phyloP scores from a whole-genome alignment of 2,888 invertebrate genomes.

The Tuta absoluta region DNA sequence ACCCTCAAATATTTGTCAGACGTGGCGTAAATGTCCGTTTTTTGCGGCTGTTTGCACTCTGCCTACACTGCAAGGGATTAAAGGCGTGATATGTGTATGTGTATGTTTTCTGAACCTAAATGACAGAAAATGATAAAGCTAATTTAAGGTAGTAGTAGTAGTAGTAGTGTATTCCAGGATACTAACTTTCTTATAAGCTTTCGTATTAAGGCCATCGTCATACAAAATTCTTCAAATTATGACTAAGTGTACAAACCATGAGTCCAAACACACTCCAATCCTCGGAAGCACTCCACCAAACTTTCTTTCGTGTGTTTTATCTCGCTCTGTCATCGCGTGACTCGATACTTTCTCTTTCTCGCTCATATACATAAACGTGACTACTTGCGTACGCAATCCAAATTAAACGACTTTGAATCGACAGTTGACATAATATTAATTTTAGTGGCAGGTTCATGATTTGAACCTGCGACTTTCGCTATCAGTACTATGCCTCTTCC shows the following conservation, averaged over 20 bases:
- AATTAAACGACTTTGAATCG: background rate
- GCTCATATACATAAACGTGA: background rate
- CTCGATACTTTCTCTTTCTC: constrained; percentile 11
- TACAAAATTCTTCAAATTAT: background rate
- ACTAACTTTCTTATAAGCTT: no score
- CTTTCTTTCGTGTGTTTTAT: constrained; percentile 11
- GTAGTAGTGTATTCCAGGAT: no score
- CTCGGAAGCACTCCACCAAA: background rate
- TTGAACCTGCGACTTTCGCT: no score
- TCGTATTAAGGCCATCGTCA: background rate
- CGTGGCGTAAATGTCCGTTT: no score
- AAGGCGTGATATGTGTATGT: no score
- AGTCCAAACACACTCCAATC: background rate
- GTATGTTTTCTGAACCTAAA: no score
- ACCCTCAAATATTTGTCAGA: no score
- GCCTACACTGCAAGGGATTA: no score
- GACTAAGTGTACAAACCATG: background rate
- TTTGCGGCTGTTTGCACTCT: no score
- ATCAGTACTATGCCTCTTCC: no score
- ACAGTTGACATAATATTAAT: background rate
- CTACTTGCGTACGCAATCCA: background rate
- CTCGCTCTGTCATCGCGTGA: constrained; percentile 13
- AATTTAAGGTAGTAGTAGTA: no score
- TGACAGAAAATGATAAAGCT: no score
- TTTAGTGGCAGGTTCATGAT: background rate